Conservation (phyloP, 1,140 invertebrate species). For the Polypedilum pembai region DNA sequence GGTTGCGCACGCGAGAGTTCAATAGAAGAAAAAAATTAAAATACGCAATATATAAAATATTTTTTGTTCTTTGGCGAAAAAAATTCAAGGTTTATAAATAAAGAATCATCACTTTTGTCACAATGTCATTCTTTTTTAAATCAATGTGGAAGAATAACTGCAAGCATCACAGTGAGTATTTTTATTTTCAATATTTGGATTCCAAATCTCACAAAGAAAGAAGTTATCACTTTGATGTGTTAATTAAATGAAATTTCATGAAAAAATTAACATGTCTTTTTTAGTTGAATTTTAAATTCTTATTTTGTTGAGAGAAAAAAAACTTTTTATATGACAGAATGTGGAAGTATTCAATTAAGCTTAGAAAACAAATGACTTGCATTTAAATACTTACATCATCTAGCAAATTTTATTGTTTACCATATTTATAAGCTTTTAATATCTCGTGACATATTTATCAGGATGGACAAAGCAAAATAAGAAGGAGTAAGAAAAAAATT, state of each 20-base stretch:
- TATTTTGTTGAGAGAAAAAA: neutral
- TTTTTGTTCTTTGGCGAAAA: neutral
- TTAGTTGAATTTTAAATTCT: neutral
- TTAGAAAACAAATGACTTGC: no score
- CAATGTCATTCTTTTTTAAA: constrained; percentile 34
- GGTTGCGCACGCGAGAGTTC: no score
- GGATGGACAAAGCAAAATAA: no score
- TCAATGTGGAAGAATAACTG: constrained; percentile 32
- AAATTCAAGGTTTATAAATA: neutral
- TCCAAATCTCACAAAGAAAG: neutral
- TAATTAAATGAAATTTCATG: neutral
- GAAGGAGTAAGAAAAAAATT: no score
- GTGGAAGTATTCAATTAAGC: neutral
- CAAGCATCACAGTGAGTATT: constrained; percentile 34
- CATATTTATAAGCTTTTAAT: no score
- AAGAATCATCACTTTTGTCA: neutral
- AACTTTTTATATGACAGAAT: neutral
- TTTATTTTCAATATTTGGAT: neutral
- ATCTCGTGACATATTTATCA: no score
- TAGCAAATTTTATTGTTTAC: no score
- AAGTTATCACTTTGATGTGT: neutral
- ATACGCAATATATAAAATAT: neutral
- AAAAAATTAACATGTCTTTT: no score
- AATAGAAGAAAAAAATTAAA: no score
- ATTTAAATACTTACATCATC: no score